phyloP scores from a whole-genome alignment of 2,797 vertebrate genomes.

The Neomorphus geoffroyi region DNA sequence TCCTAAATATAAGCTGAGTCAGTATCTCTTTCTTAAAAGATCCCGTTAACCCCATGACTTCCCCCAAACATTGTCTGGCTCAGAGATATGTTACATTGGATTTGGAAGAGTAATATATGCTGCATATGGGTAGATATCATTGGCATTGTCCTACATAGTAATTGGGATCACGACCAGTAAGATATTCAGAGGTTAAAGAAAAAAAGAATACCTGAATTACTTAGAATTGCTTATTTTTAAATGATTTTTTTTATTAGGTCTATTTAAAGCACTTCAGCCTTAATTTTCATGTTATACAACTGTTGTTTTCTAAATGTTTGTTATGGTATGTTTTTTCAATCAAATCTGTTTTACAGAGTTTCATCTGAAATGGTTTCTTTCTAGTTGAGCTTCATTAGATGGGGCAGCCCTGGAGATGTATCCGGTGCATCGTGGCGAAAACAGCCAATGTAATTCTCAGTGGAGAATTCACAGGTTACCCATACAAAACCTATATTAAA shows the following conservation, averaged over 20 bases:
- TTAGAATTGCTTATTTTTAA: neutral
- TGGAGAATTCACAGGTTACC: neutral
- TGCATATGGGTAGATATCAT: neutral
- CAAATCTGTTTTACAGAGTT: neutral
- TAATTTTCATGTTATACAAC: neutral
- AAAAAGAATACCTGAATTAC: neutral
- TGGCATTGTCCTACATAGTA: neutral
- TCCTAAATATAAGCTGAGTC: neutral
- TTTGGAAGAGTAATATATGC: neutral
- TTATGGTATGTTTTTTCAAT: neutral
- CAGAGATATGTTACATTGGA: neutral
- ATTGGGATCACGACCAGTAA: neutral
- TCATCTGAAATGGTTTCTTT: neutral
- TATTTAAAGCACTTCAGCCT: neutral
- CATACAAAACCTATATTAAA: neutral
- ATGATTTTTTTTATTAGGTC: neutral
- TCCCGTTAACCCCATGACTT: neutral
- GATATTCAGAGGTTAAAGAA: neutral
- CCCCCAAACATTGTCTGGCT: neutral
- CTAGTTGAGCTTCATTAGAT: neutral
- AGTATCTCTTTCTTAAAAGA: neutral
- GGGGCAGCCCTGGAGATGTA: neutral
- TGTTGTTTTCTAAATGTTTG: neutral
- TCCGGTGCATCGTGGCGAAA: neutral
- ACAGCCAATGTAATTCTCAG: neutral